Evolutionary conservation across 2,888 invertebrate genomes (phyloP).

Genomic region (Limnephilus auricula): DNA sequence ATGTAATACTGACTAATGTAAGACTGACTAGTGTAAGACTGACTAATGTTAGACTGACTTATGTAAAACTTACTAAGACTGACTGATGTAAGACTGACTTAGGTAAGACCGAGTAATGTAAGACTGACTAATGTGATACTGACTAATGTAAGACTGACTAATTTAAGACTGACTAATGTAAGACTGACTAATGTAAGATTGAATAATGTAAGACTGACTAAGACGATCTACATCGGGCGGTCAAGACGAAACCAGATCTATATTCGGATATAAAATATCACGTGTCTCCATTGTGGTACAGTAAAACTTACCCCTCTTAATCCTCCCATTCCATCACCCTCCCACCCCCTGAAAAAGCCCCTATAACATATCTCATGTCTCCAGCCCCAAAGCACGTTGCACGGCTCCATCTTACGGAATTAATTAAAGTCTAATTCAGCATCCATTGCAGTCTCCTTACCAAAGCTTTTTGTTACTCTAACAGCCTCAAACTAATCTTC

Average conservation of each 20-base stretch:
- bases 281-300: background rate
- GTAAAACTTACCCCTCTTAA: background rate
- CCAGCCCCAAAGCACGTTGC: background rate
- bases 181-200: too few species aligned
- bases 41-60: too few species aligned
- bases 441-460: constrained; percentile 26
- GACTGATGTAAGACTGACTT: too few species aligned
- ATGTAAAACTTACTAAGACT: too few species aligned
- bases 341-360: background rate
- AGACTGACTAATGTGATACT: too few species aligned
- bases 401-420: constrained; percentile 8
- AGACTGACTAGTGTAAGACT: too few species aligned
- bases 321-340: background rate
- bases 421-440: constrained; percentile 25
- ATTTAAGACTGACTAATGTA: too few species aligned
- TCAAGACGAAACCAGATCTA: background rate
- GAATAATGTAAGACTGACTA: too few species aligned
- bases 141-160: too few species aligned
- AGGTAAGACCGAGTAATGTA: too few species aligned
- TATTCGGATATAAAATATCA: background rate
- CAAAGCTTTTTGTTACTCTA: constrained; percentile 11
- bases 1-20: too few species aligned
- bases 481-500: background rate
- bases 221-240: too few species aligned
- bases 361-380: background rate